Evolutionary conservation across 2,888 invertebrate species (phyloP), one percentile per base, ranked within the genome.

Genomic region (Schrankia costaestrigalis): DNA sequence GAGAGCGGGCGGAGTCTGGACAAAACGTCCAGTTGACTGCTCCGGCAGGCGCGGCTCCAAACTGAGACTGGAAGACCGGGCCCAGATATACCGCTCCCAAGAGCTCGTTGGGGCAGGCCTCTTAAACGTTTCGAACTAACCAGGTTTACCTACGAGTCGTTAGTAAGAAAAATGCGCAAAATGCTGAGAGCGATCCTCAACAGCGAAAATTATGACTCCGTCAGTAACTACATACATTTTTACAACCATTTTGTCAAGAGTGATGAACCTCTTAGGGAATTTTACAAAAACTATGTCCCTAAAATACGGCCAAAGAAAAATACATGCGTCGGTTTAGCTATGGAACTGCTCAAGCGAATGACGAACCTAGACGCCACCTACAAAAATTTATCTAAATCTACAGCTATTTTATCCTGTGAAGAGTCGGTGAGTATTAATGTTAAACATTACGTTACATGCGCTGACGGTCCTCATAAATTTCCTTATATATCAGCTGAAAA

Each of bases 1-100:
- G 90, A 92, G 73, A 94, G 94, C 74, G 94, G 94, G 18, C 4
- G 8, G 4, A 93, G 95, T 62, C 95, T 95, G 95, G 95, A 10
- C 88, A 95, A 95, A 88, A 95, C 95, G 95, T 95, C 95, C 89
- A 96, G 95, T 95, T 96, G 96, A 96, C 96, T 95, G 95, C 93
- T 91, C 90, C 85, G 84, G 48, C 55, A 57, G 55, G 60, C 54
- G 69, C 58, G 50, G 48, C 46, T 58, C 46, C 61, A 65, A 57
- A 71, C 64, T 63, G 47, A 51, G 59, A 52, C 62, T 53, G 54
- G 63, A 57, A 58, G 48, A 58, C 56, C 65, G 53, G 68, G 67
- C 63, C 56, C 57, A 51, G 36, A 49, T 60, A 90, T 95, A 53
- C 94, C 94, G 68, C 91, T 91, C 31, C 90, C 95, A 66, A 89